phyloP scores from a whole-genome alignment of 2,113 vertebrate genomes.

The Pandion haliaetus region DNA sequence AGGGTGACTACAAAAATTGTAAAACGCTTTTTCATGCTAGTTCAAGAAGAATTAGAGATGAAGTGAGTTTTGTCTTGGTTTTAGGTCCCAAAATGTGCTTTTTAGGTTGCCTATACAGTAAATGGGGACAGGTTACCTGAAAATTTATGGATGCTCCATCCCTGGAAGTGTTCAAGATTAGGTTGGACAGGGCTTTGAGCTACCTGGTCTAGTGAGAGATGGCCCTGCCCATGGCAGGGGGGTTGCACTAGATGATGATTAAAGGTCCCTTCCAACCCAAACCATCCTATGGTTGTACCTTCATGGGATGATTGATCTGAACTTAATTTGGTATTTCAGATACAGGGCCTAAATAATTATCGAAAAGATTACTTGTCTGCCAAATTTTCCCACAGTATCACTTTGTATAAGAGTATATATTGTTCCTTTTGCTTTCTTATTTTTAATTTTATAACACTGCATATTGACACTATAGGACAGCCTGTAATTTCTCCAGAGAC shows the following conservation, averaged over 20 bases:
- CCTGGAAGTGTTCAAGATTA: background rate
- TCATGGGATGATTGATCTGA: background rate
- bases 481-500: background rate
- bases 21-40: background rate
- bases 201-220: rapidly evolving
- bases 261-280: background rate
- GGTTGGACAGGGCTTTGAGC: rapidly evolving
- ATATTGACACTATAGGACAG: background rate
- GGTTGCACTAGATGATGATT: rapidly evolving
- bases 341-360: background rate
- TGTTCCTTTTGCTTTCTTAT: background rate
- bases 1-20: background rate
- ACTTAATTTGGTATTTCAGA: background rate
- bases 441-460: background rate
- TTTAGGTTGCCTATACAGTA: background rate
- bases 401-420: background rate
- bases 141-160: background rate
- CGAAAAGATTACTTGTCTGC: background rate
- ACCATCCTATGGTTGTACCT: background rate
- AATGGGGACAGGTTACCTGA: background rate
- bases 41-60: background rate
- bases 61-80: background rate
- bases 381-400: background rate
- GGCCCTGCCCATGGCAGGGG: background rate
- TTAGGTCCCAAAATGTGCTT: background rate